Base-by-base conservation (phyloP, 2,113 vertebrate genomes). In the Emberiza fucata region DNA sequence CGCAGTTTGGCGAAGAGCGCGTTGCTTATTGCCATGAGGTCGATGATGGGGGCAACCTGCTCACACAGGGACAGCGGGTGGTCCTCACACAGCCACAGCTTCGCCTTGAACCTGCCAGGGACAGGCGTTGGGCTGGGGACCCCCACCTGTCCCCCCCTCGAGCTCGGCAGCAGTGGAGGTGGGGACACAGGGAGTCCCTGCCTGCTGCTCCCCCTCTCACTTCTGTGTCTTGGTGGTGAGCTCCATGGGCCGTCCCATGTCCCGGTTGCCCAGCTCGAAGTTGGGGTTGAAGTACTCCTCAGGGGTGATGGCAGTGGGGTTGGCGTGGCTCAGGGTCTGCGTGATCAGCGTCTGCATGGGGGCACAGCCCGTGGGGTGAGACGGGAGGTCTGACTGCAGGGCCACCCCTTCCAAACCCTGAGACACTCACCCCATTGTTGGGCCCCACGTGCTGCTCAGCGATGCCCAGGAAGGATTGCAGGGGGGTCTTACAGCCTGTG, bases 211-310 rank as follows among this genome's bases (percentile, higher is more conserved):
- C 25, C 39, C 19, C 28, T 37, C 98, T 98, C 98, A 99, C 99
- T 99, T 99, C 98, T 99, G 99, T 19, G 99, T 99, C 98, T 99
- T 99, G 93, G 99, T 99, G 97, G 99, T 99, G 96, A 99, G 98
- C 83, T 99, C 99, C 97, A 99, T 99, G 84, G 98, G 98, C 83
- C 99, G 98, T 42, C 99, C 99, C 96, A 99, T 99, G 97, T 99
- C 99, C 47, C 98, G 98, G 90, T 97, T 98, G 80, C 98, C 98
- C 80, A 98, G 98, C 59, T 98, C 98, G 6, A 98, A 98, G 94
- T 97, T 96, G 90, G 99, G 98, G 97, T 99, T 99, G 98, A 99
- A 99, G 97, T 99, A 99, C 66, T 99, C 99, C 96, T 99, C 99
- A 0, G 99, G 99, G 6, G 99, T 99, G 98, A 99, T 98, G 89